A percentile compares a stretch with the other conserved stretches of the same genome.
Conservation (phyloP, 2,888 invertebrate genomes). For the Platynereis dumerilii region DNA sequence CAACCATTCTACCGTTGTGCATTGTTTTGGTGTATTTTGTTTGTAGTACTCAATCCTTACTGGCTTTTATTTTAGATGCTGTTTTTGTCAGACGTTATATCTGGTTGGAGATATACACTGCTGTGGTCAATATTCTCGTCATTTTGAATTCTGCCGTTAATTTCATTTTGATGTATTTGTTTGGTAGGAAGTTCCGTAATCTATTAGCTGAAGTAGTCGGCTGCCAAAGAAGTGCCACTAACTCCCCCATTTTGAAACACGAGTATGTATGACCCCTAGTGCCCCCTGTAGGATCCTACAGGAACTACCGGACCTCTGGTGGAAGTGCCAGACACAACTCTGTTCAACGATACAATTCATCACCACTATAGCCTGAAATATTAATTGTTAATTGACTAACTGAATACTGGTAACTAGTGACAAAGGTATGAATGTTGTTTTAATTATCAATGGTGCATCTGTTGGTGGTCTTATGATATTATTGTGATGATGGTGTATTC, state of each 20-base stretch:
- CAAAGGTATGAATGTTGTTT: too few relatives aligned
- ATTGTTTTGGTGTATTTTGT: slow-evolving; percentile 59
- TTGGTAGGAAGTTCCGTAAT: slow-evolving; percentile 58
- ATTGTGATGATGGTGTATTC: too few relatives aligned
- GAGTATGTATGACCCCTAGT: slow-evolving; percentile 11
- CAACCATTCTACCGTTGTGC: slow-evolving; percentile 56
- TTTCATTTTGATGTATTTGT: slow-evolving; percentile 59
- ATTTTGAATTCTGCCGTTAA: slow-evolving; percentile 57
- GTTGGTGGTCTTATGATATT: too few relatives aligned
- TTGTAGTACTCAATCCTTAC: slow-evolving; percentile 42
- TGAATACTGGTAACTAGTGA: too few relatives aligned
- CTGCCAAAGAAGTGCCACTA: slow-evolving; percentile 8
- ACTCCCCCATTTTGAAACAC: slow-evolving; percentile 7
- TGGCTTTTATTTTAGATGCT: slow-evolving; percentile 40
- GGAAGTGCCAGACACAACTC: too few relatives aligned
- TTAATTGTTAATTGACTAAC: background rate
- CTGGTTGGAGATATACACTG: slow-evolving; percentile 40
- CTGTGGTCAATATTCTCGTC: slow-evolving; percentile 43
- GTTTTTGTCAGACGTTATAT: slow-evolving; percentile 39
- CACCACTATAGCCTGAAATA: background rate
- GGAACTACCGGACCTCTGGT: too few relatives aligned
- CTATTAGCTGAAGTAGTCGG: slow-evolving; percentile 27
- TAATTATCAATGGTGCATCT: too few relatives aligned
- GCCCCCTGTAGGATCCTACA: background rate
- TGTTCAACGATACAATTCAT: too few relatives aligned